Conservation (phyloP, 2,113 vertebrate genomes). For the Emydura subglobosa region DNA sequence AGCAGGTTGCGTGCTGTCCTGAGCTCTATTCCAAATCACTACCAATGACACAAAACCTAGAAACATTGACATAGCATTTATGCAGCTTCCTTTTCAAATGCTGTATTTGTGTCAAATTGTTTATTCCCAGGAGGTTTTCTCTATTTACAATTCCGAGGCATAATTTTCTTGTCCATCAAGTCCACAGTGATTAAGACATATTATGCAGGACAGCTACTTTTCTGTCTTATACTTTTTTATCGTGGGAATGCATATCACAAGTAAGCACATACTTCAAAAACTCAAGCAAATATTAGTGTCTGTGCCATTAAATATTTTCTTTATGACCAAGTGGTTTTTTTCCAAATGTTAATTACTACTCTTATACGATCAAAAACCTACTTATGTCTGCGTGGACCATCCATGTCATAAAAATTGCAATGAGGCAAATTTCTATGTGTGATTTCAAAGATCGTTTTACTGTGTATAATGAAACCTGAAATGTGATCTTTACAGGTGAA, state of each 20-base stretch:
- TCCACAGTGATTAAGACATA: not conserved
- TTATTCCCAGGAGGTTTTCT: slow-evolving; percentile 27
- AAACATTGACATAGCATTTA: not conserved
- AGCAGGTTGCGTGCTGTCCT: not conserved
- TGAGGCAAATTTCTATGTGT: not conserved
- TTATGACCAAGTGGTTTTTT: not conserved
- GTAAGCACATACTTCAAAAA: not conserved
- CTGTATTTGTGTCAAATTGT: slow-evolving; percentile 7
- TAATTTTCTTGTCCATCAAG: slow-evolving; percentile 42
- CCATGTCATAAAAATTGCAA: not conserved
- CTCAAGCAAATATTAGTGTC: accelerated
- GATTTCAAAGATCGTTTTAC: not conserved
- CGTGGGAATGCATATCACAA: not conserved
- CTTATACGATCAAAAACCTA: not conserved
- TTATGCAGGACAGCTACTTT: not conserved
- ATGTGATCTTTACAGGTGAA: not conserved
- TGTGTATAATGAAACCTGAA: not conserved
- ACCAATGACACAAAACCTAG: not conserved
- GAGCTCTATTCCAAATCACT: not conserved
- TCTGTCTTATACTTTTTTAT: not conserved
- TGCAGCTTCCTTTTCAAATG: slow-evolving; percentile 24
- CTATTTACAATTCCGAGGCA: not conserved
- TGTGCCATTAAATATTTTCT: not conserved
- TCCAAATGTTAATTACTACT: not conserved
- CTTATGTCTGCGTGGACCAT: not conserved